Percentiles rank a stretch among this genome's conserved stretches.
Conservation (phyloP, 2,113 vertebrate species). For the Ardeotis arabs region DNA sequence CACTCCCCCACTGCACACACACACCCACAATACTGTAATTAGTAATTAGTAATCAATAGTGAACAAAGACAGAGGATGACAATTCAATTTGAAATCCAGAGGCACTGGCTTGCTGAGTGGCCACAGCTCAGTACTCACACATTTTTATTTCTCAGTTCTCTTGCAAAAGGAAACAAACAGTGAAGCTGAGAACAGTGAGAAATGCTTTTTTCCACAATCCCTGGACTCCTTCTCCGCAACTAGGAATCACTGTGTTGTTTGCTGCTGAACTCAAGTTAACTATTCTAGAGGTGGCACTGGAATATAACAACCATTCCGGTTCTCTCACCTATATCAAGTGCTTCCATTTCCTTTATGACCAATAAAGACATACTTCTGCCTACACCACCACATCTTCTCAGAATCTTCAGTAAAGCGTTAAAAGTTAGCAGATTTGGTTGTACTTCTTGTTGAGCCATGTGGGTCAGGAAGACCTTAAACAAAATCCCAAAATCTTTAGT, state of each 20-base stretch:
- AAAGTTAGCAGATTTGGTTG: slow-evolving; percentile 89
- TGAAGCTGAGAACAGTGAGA: not conserved
- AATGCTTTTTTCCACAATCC: not conserved
- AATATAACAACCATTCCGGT: not conserved
- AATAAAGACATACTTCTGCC: slow-evolving; percentile 68
- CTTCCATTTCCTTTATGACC: slow-evolving; percentile 89
- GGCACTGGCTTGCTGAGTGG: not conserved
- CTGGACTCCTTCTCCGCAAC: not conserved
- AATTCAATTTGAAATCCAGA: not conserved
- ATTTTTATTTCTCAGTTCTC: not conserved
- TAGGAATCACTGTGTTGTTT: not conserved
- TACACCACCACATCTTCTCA: slow-evolving; percentile 77
- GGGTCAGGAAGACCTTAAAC: slow-evolving; percentile 85
- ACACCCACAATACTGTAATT: not conserved
- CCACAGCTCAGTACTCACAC: not conserved
- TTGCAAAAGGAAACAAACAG: not conserved
- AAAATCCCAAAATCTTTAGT: not conserved
- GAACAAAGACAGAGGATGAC: not conserved
- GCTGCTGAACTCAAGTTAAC: not conserved
- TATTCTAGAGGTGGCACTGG: not conserved
- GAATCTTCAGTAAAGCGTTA: slow-evolving; percentile 82
- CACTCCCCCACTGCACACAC: not conserved
- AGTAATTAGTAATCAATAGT: not conserved
- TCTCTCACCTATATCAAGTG: slow-evolving; percentile 83
- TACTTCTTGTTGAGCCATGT: slow-evolving; percentile 89